Percentiles rank a stretch among this genome's conserved stretches.
Conservation (phyloP, 2,113 vertebrate genomes). For the Leptobrachium leishanense region DNA sequence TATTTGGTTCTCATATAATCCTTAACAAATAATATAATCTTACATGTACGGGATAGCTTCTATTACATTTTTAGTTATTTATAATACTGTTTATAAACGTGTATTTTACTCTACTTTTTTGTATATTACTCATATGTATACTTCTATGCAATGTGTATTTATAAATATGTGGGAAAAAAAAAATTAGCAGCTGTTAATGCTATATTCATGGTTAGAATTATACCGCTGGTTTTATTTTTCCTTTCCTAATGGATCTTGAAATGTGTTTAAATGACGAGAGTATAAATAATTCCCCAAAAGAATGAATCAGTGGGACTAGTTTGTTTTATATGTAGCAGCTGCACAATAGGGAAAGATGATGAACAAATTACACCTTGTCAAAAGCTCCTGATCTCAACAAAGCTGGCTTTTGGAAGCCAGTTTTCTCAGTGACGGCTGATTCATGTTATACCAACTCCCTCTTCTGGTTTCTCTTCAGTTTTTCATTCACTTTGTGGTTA, state of each 20-base stretch:
- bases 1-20: no score
- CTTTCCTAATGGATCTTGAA: neutral
- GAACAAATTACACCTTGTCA: slow-evolving; percentile 16
- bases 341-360: slow-evolving; percentile 12
- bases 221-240: neutral
- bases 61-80: no score
- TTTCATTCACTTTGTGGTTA: slow-evolving; percentile 11
- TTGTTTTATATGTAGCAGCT: slow-evolving; percentile 4
- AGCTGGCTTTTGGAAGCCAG: neutral
- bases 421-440: slow-evolving; percentile 14
- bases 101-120: no score
- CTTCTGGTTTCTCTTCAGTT: slow-evolving; percentile 27
- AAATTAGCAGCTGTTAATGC: no score
- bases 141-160: no score
- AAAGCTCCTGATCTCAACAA: neutral
- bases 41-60: no score
- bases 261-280: neutral
- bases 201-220: neutral
- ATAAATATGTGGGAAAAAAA: no score
- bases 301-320: neutral
- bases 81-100: no score
- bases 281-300: neutral
- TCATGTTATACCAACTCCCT: slow-evolving; percentile 36
- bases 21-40: no score
- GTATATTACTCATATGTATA: no score